Percentiles rank a stretch among this genome's conserved stretches.
Evolutionary conservation across 2,888 invertebrate species (phyloP).

Genomic region (Sesamia inferens): DNA sequence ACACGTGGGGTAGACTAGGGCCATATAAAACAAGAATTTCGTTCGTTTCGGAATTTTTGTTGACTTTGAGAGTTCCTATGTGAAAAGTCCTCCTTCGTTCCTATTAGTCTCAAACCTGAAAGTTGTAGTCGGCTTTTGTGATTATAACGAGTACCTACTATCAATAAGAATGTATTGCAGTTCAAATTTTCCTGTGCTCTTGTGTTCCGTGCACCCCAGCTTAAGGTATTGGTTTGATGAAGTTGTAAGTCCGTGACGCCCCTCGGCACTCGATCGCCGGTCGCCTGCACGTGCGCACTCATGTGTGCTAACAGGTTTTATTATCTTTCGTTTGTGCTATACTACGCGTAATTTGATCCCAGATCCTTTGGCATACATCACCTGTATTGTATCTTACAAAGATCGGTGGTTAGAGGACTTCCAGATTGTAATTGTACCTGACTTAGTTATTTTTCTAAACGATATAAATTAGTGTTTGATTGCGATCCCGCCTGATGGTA

Average conservation of each 20-base stretch:
- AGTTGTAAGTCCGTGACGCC: constrained; percentile 66
- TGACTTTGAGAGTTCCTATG: not conserved
- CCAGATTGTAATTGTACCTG: constrained; percentile 5
- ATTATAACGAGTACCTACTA: too few relatives aligned
- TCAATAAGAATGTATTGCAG: too few relatives aligned
- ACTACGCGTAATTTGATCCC: constrained; percentile 39
- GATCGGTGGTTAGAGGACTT: constrained; percentile 4
- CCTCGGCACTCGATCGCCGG: constrained; percentile 60
- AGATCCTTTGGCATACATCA: constrained; percentile 45
- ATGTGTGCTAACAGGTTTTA: constrained; percentile 66
- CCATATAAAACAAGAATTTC: not conserved
- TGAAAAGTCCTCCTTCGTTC: not conserved
- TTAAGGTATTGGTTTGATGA: constrained; percentile 35
- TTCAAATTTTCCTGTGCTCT: not conserved
- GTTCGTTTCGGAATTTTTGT: not conserved
- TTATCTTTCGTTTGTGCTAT: constrained; percentile 56
- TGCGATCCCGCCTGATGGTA: too few relatives aligned
- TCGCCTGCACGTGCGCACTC: constrained; percentile 59
- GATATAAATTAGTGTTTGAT: too few relatives aligned
- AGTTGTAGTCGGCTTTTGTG: not conserved
- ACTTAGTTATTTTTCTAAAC: too few relatives aligned
- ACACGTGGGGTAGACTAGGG: not conserved
- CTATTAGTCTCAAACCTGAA: constrained; percentile 4
- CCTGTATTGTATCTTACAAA: constrained; percentile 17
- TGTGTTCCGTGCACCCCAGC: not conserved